phyloP scores from a whole-genome alignment of 1,140 invertebrate species.

The Scaptomyza graminum region DNA sequence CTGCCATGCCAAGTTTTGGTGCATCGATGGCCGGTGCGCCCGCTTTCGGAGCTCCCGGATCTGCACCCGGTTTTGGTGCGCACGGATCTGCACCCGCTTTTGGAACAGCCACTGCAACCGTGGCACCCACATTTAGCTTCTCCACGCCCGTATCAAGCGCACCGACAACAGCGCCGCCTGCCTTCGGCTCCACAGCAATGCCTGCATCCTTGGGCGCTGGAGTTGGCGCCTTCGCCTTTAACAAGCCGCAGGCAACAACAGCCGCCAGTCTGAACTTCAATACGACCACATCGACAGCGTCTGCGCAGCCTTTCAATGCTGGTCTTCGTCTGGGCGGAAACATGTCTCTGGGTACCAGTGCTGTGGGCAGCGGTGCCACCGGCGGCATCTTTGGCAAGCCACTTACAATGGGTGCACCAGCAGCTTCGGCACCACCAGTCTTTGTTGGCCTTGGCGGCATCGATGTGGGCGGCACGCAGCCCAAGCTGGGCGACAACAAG shows the following conservation, averaged over 20 bases:
- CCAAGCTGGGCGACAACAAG: constrained; percentile 85
- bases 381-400: constrained; percentile 82
- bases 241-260: constrained; percentile 61
- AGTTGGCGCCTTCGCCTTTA: constrained; percentile 63
- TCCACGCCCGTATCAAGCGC: constrained; percentile 38
- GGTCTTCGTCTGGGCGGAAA: constrained; percentile 48
- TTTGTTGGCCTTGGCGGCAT: constrained; percentile 87
- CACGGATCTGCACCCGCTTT: constrained; percentile 24
- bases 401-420: constrained; percentile 37
- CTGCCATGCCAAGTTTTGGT: constrained; percentile 18
- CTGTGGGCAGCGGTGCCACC: constrained; percentile 22
- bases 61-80: constrained; percentile 26
- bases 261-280: constrained; percentile 75
- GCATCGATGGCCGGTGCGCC: constrained; percentile 5
- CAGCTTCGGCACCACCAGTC: constrained; percentile 53
- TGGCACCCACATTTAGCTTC: constrained; percentile 61
- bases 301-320: constrained; percentile 53
- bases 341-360: constrained; percentile 10
- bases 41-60: neutral
- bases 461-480: constrained; percentile 85
- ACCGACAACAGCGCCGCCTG: constrained; percentile 57
- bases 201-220: constrained; percentile 40
- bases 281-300: constrained; percentile 68
- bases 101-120: constrained; percentile 46
- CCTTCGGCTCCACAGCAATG: constrained; percentile 42